Base-by-base conservation (phyloP, 2,888 invertebrate species). In the Phlogophora meticulosa region DNA sequence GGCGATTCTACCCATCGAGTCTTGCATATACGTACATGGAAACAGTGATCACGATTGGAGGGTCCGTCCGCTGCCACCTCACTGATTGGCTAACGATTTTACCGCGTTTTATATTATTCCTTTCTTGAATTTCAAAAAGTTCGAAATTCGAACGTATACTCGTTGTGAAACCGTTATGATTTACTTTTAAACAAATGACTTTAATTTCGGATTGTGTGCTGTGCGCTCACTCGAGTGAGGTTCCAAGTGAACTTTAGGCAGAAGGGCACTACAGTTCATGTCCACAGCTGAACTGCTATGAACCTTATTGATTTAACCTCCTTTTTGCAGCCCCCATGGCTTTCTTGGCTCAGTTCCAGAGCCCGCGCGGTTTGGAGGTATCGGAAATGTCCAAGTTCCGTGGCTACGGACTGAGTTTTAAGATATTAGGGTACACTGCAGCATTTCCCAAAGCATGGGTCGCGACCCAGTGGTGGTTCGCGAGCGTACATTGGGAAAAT, bases 301-400 rank as follows among this genome's bases (percentile, higher is more conserved):
- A 53, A 58, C 51, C 42, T 43, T 70, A 73, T 73, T 53, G 73
- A 73, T 73, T 75, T 28, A 40, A 43, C 70, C 70, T 70, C 43
- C 2, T 58, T 67, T 32, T 22, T 36, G 24, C 15, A 38, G 34
- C 17, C 10, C 32, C 38, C 51, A 68, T 68, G 34, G 52, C 38
- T 53, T 36, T 68, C 17, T 76, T 73, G 73, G 73, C 73, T 43
- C 2, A 3, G 57, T 58, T 76, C 73, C 73, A 73, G 70, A 38
- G 46, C 20, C n/a, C 40, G 40, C 20, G 13, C 1, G 42, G 38
- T 56, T 28, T 20, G 28, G 34, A 36, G 10, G 32, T 22, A 5
- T 1, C 24, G 46, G 32, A 42, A 56, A 58, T 38, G 57, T 32
- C 13, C 42, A 17, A 49, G 24, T 51, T 55, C 15, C 2, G 22